Base-by-base conservation (phyloP, 2,888 invertebrate genomes). In the Morpho achilles region DNA sequence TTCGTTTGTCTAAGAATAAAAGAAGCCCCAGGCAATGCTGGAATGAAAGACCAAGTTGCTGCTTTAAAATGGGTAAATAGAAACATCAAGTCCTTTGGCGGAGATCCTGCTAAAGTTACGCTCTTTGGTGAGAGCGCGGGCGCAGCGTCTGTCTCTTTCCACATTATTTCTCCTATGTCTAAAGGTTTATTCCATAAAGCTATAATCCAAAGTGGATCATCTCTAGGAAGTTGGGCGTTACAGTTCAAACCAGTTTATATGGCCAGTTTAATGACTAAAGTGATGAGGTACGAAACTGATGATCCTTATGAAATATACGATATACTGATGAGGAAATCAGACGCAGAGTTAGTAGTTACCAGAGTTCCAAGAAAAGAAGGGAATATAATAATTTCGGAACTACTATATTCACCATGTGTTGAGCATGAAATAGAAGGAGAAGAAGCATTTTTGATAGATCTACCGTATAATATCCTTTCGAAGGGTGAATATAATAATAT, bases 91-190 rank as follows among this genome's bases (percentile, higher is more conserved):
- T 72, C 69, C 2, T 84, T 87, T 58, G 87, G 86, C 3, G 87
- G 87, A 5, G 80, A 87, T 61, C 76, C 80, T 8, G 75, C 80
- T 8, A 83, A 77, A 40, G 79, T 87, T 0, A 86, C 84, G 0
- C 62, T 87, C 50, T 84, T 87, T 59, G 88, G 88, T 0, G 87
- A 87, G 63, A 88, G 88, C 50, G 88, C 88, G 56, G 88, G 88
- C 1, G 79, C 72, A 0, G 71, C 77, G 0, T 79, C 88, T 0
- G 80, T 86, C 1, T 86, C 88, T 0, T 82, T 69, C 10, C 87
- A 85, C 16, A 51, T 85, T 2, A 61, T 86, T 0, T 87, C 88
- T 3, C 79, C 80, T 0, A 82, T 84, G 82, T 80, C 87, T 0
- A 82, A 75, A 64, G 87, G 85, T 0, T 67, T 87, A 0, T 89